Base-by-base conservation (phyloP, 1,140 invertebrate species). In the Dreissena rostriformis region DNA sequence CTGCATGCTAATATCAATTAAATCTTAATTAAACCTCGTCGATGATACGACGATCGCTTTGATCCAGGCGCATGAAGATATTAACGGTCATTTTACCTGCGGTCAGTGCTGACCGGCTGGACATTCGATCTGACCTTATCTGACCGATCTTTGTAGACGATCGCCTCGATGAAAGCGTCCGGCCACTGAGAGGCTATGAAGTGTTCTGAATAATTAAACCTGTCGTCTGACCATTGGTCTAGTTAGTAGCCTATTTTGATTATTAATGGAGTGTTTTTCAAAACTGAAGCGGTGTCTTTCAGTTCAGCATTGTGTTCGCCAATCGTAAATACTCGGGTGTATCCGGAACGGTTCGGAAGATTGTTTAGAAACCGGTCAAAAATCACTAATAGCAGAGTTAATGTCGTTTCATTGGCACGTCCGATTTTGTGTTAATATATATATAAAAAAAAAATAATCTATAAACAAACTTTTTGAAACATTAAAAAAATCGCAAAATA, bases 51-150 rank as follows among this genome's bases (percentile, higher is more conserved):
- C n/a, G 24, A 22, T 70, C 63, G 29, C 67, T 79, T 79, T 79
- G 77, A 79, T 79, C 77, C 10, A 6, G 7, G 11, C 24, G 68
- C 39, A 29, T 79, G 39, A 78, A 66, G 51, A 71, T 66, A 79
- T 79, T 71, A 70, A 79, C 77, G 68, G 77, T 70, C 51, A 79
- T 79, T 70, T 57, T 49, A 57, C 66, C 63, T 70, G 53, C 51
- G 53, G 66, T n/a, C 14, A 28, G 39, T 26, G 51, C 51, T 57
- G 52, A 71, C 65, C 77, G 70, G 61, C 53, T 70, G 77, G n/a
- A 39, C 39, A 39, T 24, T 61, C 22, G 57, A 61, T 29, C 53
- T 29, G 57, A 79, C 67, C 63, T 65, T 79, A 71, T 57, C 63
- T 79, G 28, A 28, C 52, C 77, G n/a, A 79, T 79, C 77, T 79